Evolutionary conservation across 2,113 vertebrate species (phyloP), one percentile per base, ranked within the genome.

Genomic region (Paratilapia polleni): DNA sequence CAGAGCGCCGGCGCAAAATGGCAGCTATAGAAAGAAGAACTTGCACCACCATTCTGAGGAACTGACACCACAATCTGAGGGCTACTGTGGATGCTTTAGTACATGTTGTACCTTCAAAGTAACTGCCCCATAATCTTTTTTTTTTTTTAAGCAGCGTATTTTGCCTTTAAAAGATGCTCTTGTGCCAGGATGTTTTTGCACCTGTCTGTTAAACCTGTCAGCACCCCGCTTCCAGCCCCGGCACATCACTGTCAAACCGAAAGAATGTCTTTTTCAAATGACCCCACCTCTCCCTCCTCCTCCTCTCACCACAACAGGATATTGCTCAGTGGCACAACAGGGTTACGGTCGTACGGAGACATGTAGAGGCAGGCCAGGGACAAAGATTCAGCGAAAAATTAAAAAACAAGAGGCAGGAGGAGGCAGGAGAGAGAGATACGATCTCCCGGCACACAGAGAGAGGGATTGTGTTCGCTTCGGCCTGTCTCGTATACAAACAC

Each of bases 291-390:
- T 12, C 20, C 56, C 60, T 66, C 76, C 59, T 34, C 59, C 60
- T 20, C 26, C 28, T 31, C 24, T 14, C 56, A 62, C 57, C 83
- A 90, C 91, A 93, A 94, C 93, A 95, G 94, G 94, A 94, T 93
- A 92, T 87, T 89, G 89, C 88, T 89, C 82, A 87, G 89, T 89
- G 83, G 81, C 89, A 88, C 82, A 86, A 77, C 93, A 85, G 77
- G 62, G 88, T 60, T 86, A 78, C 36, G 49, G 88, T 83, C 78
- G 80, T 56, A 52, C 15, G 52, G 82, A 93, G 94, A 94, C 95
- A 66, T 94, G 95, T 92, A 80, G 80, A 54, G 90, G 85, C 96
- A 95, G 85, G 94, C 87, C 89, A 17, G 63, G 57, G 89, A 94
- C 94, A 95, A 89, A 93, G 89, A 83, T 88, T 57, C 36, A 47